Base-by-base conservation (phyloP, 2,888 invertebrate genomes). In the Malthinus flaveolus region DNA sequence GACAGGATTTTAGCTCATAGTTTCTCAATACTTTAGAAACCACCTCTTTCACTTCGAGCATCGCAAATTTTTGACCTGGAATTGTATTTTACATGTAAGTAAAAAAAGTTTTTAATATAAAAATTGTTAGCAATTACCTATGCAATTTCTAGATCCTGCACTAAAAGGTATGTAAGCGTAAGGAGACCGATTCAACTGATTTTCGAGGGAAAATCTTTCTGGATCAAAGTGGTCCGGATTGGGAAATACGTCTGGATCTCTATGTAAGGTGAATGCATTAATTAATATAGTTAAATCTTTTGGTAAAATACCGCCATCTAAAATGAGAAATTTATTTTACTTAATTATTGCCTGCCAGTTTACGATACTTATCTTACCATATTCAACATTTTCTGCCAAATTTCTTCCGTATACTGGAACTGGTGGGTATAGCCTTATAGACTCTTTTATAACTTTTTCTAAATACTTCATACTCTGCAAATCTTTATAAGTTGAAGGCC, bases 21-120 rank as follows among this genome's bases (percentile, higher is more conserved):
- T 76, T 73, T 50, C 81, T 79, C 10, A 84, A 68, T 7, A 84
- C 69, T 66, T 80, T 81, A 0, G 83, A 81, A 1, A 85, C 53
- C 0, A 77, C 73, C 0, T 32, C 32, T 32, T 84, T 85, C 62
- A 85, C 72, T 70, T 84, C 83, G 66, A 83, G 70, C 72, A 83
- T 76, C 36, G 75, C 81, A 71, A 76, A 79, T 68, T 79, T 80
- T 67, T 81, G 81, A 46, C 80, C 80, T 48, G 5, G 10, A 47
- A 48, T 15, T 12, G 10, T 32, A n/a, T 7, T 10, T 7, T 15
- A 15, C 68, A 5, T 78, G 75, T 67, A 78, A 82, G 32, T 77
- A 62, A 23, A 23, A 23, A 23, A 23, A 23, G 5, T 23, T 23
- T 3, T 23, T 5, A 23, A 23, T 23, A n/a, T n/a, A n/a, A 23